phyloP scores from a whole-genome alignment of 2,888 invertebrate genomes.

The Heterodera filipjevi region DNA sequence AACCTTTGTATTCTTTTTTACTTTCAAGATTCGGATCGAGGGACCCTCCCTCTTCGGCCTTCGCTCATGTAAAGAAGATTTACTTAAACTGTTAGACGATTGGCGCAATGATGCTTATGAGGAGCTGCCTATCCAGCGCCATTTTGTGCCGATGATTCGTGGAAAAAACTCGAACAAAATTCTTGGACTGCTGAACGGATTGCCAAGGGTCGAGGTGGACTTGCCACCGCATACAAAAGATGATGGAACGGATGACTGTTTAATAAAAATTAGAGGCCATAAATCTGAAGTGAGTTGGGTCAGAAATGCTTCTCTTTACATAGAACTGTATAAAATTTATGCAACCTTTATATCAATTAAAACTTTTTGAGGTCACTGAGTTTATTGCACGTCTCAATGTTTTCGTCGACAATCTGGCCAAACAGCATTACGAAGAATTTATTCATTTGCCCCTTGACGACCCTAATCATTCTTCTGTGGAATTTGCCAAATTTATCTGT shows the following conservation, averaged over 20 bases:
- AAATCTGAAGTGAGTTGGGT: not conserved
- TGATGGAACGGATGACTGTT: not conserved
- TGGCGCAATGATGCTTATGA: constrained; percentile 1
- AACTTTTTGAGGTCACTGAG: not conserved
- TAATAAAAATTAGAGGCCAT: not conserved
- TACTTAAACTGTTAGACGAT: not conserved
- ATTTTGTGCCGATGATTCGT: constrained; percentile 6
- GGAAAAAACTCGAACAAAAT: constrained; percentile 1
- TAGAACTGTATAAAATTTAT: not conserved
- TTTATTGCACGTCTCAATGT: not conserved
- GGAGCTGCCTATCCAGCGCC: not conserved
- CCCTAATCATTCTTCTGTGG: constrained; percentile 3
- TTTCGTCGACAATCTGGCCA: not conserved
- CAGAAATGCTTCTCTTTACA: no score
- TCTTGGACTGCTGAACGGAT: not conserved
- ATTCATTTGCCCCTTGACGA: not conserved
- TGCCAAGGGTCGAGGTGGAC: constrained; percentile 1
- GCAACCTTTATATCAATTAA: no score
- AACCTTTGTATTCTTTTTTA: no score
- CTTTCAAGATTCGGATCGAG: not conserved
- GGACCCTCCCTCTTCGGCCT: not conserved
- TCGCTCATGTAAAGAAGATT: not conserved
- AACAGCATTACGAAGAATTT: not conserved
- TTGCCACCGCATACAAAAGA: not conserved
- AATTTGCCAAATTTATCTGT: not conserved